phyloP scores from a whole-genome alignment of 2,888 invertebrate genomes.

The Agrotis segetum region DNA sequence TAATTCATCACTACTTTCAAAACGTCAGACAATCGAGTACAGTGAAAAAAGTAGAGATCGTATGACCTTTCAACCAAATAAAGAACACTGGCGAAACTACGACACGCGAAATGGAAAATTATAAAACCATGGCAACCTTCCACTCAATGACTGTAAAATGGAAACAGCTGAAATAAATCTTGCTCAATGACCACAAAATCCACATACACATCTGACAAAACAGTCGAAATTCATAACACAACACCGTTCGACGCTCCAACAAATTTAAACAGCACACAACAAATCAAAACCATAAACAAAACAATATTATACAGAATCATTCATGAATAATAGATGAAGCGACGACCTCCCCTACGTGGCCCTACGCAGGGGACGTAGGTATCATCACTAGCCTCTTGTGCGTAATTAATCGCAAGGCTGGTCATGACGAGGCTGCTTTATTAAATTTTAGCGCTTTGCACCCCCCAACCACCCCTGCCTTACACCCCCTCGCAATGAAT shows the following conservation, averaged over 20 bases:
- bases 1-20: background rate
- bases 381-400: conserved; percentile 86
- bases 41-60: background rate
- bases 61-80: background rate
- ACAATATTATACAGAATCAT: conserved; percentile 66
- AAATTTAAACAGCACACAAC: conserved; percentile 46
- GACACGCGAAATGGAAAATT: background rate
- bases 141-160: conserved; percentile 15
- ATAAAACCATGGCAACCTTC: background rate
- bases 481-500: conserved; percentile 79
- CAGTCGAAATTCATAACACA: conserved; percentile 37
- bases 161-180: conserved; percentile 19
- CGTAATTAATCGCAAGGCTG: conserved; percentile 89
- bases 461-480: conserved; percentile 57
- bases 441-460: conserved; percentile 90
- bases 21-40: background rate
- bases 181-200: conserved; percentile 28
- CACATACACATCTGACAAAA: conserved; percentile 36
- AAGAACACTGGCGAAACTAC: background rate
- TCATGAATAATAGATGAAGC: conserved; percentile 79
- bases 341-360: conserved; percentile 71
- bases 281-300: conserved; percentile 63
- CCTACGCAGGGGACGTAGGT: conserved; percentile 70
- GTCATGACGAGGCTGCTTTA: conserved; percentile 85
- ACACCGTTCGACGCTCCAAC: conserved; percentile 29